Conservation (phyloP, 2,797 vertebrate genomes). For the Ambastaia sidthimunki region DNA sequence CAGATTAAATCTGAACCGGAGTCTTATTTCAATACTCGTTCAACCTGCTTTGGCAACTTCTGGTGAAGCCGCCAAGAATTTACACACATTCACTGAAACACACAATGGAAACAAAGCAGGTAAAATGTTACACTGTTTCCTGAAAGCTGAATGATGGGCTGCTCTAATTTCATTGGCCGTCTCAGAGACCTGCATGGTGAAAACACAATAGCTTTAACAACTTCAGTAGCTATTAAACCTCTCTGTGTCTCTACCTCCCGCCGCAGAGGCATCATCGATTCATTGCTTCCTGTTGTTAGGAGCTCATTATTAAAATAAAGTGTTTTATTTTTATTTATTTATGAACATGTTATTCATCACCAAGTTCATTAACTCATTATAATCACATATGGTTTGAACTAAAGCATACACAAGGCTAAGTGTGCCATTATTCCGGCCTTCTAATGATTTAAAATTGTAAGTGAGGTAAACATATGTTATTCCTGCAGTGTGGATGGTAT, state of each 20-base stretch:
- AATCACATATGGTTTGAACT: constrained; percentile 21
- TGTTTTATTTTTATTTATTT: too few species aligned
- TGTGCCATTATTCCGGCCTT: not conserved
- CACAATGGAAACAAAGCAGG: constrained; percentile 53
- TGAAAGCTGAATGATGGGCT: constrained; percentile 23
- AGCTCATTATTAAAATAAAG: constrained; percentile 48
- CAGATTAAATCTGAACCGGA: constrained; percentile 8
- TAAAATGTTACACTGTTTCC: constrained; percentile 32
- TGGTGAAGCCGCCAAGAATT: constrained; percentile 6
- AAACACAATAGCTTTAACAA: constrained; percentile 34
- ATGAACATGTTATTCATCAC: not conserved
- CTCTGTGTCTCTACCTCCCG: constrained; percentile 9
- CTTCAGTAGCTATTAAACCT: constrained; percentile 40
- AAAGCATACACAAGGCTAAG: not conserved
- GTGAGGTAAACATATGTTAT: not conserved
- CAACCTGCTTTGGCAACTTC: constrained; percentile 29
- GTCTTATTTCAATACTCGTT: constrained; percentile 33
- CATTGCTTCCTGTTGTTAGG: constrained; percentile 36
- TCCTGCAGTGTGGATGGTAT: constrained; percentile 1
- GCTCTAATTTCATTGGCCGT: constrained; percentile 21
- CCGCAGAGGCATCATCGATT: constrained; percentile 42
- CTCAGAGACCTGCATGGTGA: not conserved
- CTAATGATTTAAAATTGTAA: not conserved
- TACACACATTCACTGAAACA: constrained; percentile 28
- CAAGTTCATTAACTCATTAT: constrained; percentile 24